phyloP scores from a whole-genome alignment of 2,888 invertebrate genomes.

The Cosmia trapezina region DNA sequence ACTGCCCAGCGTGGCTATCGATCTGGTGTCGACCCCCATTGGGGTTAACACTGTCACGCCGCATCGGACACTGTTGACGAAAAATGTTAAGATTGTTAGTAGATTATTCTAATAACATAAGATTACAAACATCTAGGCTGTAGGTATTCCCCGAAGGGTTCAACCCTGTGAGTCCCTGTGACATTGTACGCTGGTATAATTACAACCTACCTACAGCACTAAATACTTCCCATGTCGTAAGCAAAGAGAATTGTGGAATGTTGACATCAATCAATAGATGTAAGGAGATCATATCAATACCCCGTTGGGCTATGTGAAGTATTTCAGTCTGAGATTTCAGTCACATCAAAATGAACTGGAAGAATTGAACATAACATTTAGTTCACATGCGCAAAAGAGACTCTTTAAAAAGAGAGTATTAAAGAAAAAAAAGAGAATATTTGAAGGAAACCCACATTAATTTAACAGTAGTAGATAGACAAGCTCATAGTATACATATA shows the following conservation, averaged over 20 bases:
- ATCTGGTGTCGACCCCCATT: constrained; percentile 65
- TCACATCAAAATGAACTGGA: not conserved
- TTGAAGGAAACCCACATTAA: not conserved
- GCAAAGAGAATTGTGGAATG: not conserved
- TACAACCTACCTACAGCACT: not conserved
- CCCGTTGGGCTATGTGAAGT: not conserved
- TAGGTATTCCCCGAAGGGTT: not conserved
- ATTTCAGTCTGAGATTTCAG: no score
- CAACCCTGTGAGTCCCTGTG: not conserved
- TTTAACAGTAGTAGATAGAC: not conserved
- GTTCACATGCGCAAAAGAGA: no score
- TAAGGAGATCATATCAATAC: not conserved
- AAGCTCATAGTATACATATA: no score
- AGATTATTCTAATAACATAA: not conserved
- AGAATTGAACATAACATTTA: not conserved
- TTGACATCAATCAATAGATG: not conserved
- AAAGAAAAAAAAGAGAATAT: no score
- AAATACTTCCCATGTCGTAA: not conserved
- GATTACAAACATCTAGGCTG: not conserved
- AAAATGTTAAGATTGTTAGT: constrained; percentile 67
- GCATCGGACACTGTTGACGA: constrained; percentile 71
- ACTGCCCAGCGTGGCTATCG: constrained; percentile 72
- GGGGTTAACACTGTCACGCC: constrained; percentile 70
- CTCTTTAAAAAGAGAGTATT: no score
- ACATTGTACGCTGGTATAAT: not conserved